phyloP scores from a whole-genome alignment of 2,888 invertebrate species.

The Cordylochernes scorpioides region DNA sequence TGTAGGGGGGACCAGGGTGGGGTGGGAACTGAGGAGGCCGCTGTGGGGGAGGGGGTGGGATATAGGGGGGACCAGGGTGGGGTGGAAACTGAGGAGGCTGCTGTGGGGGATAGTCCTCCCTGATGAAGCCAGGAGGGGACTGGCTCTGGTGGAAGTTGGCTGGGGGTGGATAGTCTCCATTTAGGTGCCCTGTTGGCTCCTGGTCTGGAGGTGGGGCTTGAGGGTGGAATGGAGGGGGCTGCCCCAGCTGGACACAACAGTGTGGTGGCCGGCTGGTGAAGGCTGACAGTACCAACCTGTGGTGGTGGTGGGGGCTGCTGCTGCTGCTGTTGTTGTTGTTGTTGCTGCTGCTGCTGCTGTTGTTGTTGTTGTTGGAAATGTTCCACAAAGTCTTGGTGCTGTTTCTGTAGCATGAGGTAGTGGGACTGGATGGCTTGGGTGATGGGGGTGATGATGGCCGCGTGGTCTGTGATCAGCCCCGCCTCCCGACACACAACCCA shows the following conservation, averaged over 20 bases:
- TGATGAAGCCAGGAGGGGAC: too few species aligned
- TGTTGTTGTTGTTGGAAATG: conserved; percentile 42
- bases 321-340: conserved; percentile 18
- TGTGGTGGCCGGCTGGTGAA: conserved; percentile 13
- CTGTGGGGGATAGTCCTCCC: too few species aligned
- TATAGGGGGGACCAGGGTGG: too few species aligned
- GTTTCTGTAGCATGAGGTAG: conserved; percentile 63
- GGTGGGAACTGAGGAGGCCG: too few species aligned
- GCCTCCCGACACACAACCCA: conserved; percentile 42
- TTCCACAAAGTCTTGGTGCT: conserved; percentile 77
- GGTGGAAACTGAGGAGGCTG: too few species aligned
- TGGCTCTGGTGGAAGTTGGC: too few species aligned
- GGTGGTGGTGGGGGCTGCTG: conserved; percentile 17
- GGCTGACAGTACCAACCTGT: conserved; percentile 20
- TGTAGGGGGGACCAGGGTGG: too few species aligned
- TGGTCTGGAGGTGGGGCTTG: conserved; percentile 6
- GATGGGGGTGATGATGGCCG: conserved; percentile 39
- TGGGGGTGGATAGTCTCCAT: too few species aligned
- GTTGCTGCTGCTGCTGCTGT: conserved; percentile 13
- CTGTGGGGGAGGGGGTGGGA: too few species aligned
- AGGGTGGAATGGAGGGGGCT: too few species aligned
- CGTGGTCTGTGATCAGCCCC: conserved; percentile 50
- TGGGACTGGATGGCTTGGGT: conserved; percentile 16
- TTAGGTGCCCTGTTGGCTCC: conserved; percentile 3
- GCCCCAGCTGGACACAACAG: conserved; percentile 1